phyloP scores from a whole-genome alignment of 2,797 vertebrate species.

The Catharus ustulatus region DNA sequence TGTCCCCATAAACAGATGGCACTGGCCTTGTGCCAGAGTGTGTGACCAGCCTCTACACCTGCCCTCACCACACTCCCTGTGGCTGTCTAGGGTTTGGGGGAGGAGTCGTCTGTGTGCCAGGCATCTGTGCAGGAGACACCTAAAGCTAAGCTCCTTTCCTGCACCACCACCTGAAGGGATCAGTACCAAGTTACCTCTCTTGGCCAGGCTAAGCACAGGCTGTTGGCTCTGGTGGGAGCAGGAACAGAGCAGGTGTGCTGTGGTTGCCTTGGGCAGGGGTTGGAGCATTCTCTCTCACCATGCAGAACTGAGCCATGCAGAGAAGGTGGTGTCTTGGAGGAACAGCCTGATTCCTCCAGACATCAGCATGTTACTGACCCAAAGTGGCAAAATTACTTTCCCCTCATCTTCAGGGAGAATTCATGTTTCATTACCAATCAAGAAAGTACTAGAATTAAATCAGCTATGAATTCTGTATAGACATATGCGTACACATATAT shows the following conservation, averaged over 20 bases:
- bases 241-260: background rate
- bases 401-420: background rate
- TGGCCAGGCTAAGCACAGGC: background rate
- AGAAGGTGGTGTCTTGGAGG: background rate
- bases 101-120: background rate
- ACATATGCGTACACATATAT: no score
- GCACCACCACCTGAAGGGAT: background rate
- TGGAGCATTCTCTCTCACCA: background rate
- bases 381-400: background rate
- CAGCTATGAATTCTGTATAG: background rate
- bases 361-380: background rate
- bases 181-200: background rate
- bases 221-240: background rate
- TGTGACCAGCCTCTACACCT: background rate
- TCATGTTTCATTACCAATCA: background rate
- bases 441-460: background rate
- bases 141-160: background rate
- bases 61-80: background rate
- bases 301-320: background rate
- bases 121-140: background rate
- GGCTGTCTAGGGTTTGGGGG: background rate
- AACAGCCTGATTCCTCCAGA: background rate
- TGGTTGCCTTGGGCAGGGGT: background rate
- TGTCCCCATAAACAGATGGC: conserved; percentile 21
- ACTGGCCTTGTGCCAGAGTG: background rate